These are phyloP conservation scores for Caerostris extrusa DNA, from an alignment of 1,140 invertebrate species.

Conservation along the genomic window DNA sequence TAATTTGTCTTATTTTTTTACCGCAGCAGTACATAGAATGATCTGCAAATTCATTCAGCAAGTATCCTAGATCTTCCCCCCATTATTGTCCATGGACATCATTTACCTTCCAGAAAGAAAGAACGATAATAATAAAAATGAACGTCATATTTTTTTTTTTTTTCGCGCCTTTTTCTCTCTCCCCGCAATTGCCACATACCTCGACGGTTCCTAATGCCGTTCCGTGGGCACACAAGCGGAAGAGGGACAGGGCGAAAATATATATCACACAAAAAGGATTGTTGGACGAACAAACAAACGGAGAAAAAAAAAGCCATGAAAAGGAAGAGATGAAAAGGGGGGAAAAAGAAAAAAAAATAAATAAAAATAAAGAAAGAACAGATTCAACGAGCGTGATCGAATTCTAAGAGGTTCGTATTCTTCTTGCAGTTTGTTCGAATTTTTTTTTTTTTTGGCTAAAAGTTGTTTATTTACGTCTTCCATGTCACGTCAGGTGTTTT, in stretches of 20 bases:
- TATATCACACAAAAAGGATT: conserved; percentile 37
- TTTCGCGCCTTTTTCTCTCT: not conserved
- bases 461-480: conserved; percentile 31
- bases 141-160: not conserved
- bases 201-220: not conserved
- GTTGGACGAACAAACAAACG: not conserved
- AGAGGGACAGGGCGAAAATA: not conserved
- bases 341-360: not conserved
- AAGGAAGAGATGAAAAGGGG: not conserved
- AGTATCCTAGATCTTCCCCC: no score
- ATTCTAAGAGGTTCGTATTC: conserved; percentile 26
- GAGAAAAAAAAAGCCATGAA: not conserved
- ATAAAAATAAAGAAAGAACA: conserved; percentile 2
- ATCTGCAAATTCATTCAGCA: not conserved
- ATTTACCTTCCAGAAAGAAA: not conserved
- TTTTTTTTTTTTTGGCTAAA: not conserved
- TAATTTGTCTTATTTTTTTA: not conserved
- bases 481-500: conserved; percentile 10
- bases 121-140: not conserved
- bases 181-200: not conserved
- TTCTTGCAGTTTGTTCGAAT: not conserved
- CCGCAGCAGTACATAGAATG: not conserved
- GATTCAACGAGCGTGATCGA: conserved; percentile 41
- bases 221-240: not conserved
- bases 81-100: not conserved